A percentile compares a stretch with the other conserved stretches of the same genome.
Evolutionary conservation across 2,797 vertebrate genomes (phyloP).

Genomic region (Gallinago nigripennis): DNA sequence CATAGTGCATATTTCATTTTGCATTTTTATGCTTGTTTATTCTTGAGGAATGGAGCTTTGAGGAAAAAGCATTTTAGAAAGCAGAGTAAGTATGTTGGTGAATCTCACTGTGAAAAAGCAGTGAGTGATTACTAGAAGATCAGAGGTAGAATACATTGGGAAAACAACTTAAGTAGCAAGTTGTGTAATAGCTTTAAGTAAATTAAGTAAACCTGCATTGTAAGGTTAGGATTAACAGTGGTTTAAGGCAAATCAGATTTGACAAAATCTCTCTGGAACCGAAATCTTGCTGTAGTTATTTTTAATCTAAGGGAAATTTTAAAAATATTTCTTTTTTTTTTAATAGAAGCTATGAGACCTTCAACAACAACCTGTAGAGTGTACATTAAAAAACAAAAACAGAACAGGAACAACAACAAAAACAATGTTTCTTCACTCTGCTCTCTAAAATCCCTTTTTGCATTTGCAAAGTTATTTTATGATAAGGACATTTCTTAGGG

Average conservation of each 20-base stretch:
- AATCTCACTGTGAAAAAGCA: background rate
- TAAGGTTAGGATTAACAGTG: background rate
- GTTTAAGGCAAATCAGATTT: slow-evolving; percentile 7
- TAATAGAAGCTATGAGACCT: background rate
- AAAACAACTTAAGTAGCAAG: background rate
- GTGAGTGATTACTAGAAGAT: background rate
- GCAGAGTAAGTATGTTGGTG: background rate
- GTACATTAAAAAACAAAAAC: background rate
- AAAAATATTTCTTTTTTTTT: background rate
- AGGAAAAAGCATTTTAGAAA: background rate
- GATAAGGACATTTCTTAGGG: background rate
- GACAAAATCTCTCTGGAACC: background rate
- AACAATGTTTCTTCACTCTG: background rate
- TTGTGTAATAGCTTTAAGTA: background rate
- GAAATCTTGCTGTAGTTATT: background rate
- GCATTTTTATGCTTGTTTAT: background rate
- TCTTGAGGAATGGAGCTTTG: background rate
- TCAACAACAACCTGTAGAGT: background rate
- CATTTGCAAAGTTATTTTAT: background rate
- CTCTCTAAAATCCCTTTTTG: background rate
- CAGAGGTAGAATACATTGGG: background rate
- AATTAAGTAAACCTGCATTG: background rate
- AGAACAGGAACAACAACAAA: background rate
- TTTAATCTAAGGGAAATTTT: background rate
- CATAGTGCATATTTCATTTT: background rate